Evolutionary conservation across 30 jellyfish, hydroid and myxozoan species (phyloP).

Genomic region (Morbakka virulenta): DNA sequence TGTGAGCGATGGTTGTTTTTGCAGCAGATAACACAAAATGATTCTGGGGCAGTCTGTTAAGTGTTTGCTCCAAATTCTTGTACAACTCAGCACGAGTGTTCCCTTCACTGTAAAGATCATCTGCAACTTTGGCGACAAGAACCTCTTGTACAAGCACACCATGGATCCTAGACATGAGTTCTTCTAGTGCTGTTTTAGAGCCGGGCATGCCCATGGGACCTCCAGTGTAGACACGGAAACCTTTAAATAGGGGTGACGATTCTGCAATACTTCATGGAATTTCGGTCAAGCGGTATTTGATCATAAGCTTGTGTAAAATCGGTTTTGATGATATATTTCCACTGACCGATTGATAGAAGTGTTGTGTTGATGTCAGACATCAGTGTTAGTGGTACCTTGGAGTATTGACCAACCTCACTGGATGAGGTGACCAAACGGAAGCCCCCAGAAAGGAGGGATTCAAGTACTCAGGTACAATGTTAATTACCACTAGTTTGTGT

Average conservation of each 20-base stretch:
- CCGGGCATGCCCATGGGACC: constrained; percentile 2
- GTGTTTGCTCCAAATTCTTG: background rate
- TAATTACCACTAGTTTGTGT: constrained; percentile 3
- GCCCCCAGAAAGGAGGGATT: constrained; percentile 44
- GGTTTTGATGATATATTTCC: background rate
- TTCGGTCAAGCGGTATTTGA: background rate
- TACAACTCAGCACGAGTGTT: background rate
- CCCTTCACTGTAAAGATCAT: constrained; percentile 5
- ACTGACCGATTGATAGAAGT: background rate
- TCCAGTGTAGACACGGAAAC: background rate
- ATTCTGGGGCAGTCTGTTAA: background rate
- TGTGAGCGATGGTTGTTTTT: constrained; percentile 2
- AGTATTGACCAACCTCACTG: background rate
- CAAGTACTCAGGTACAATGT: background rate
- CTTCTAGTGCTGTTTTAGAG: constrained; percentile 39
- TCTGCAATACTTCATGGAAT: background rate
- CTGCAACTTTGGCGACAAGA: constrained; percentile 10
- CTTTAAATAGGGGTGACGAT: background rate
- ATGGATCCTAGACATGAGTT: constrained; percentile 1
- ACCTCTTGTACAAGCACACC: constrained; percentile 27
- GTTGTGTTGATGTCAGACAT: background rate
- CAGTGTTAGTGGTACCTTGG: background rate
- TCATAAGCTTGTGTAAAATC: background rate
- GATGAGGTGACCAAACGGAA: constrained; percentile 31
- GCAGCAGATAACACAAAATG: background rate